These are phyloP conservation scores for Aphrophora alni DNA, from an alignment of 2,888 invertebrate genomes.

Conservation along the genomic window DNA sequence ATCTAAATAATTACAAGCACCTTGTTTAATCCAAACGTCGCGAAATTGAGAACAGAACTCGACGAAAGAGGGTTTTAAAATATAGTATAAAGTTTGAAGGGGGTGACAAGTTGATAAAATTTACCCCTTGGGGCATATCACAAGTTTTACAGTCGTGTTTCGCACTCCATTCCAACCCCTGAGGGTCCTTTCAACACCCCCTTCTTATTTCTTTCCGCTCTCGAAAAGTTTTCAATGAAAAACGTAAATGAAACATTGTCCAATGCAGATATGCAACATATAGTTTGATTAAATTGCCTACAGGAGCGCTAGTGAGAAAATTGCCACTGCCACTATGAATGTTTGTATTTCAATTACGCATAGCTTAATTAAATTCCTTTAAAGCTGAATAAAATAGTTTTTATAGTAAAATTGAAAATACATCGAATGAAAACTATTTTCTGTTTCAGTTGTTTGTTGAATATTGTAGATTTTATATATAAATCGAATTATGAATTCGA, in stretches of 20 bases:
- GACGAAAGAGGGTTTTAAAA: not conserved
- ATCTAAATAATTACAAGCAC: not conserved
- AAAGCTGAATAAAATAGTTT: too few relatives aligned
- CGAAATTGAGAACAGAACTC: not conserved
- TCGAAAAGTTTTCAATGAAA: not conserved
- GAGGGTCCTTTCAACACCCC: not conserved
- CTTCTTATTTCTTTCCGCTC: not conserved
- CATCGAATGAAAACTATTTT: too few relatives aligned
- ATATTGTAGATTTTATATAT: too few relatives aligned
- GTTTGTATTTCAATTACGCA: too few relatives aligned
- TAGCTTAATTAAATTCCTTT: too few relatives aligned
- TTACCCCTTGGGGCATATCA: not conserved
- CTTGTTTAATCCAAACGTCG: not conserved
- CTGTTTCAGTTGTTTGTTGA: too few relatives aligned
- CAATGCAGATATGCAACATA: not conserved
- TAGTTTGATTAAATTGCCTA: not conserved
- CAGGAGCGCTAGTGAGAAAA: not conserved
- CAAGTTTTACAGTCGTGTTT: not conserved
- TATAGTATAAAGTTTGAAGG: constrained; percentile 4
- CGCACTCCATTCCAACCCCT: not conserved
- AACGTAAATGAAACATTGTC: not conserved
- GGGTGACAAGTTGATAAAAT: not conserved
- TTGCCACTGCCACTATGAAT: too few relatives aligned
- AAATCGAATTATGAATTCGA: too few relatives aligned
- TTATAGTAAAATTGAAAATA: too few relatives aligned